phyloP scores from a whole-genome alignment of 2,888 invertebrate species.

The Drosophila merina region DNA sequence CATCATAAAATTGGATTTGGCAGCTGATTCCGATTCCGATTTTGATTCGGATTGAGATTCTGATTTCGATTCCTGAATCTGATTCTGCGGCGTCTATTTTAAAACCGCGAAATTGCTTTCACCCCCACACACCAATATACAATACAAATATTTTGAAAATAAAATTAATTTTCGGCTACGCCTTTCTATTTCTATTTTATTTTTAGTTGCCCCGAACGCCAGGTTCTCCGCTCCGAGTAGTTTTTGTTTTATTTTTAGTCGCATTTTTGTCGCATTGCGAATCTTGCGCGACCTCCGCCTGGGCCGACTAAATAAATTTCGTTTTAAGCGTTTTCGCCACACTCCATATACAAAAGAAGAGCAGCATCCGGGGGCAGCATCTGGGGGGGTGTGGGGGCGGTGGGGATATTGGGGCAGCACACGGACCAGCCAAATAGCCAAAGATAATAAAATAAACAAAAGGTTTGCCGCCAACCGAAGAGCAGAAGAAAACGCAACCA shows the following conservation, averaged over 20 bases:
- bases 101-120: conserved; percentile 58
- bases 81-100: conserved; percentile 66
- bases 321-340: conserved; percentile 80
- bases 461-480: conserved; percentile 67
- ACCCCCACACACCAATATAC: background rate
- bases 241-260: conserved; percentile 68
- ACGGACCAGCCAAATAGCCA: conserved; percentile 69
- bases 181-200: conserved; percentile 54
- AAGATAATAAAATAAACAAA: conserved; percentile 77
- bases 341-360: conserved; percentile 79
- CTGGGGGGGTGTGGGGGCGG: conserved; percentile 2
- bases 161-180: conserved; percentile 63
- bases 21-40: conserved; percentile 67
- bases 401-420: conserved; percentile 20
- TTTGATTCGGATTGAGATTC: conserved; percentile 26
- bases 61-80: conserved; percentile 33
- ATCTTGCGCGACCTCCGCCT: conserved; percentile 55
- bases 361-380: conserved; percentile 21
- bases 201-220: conserved; percentile 19
- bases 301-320: conserved; percentile 81
- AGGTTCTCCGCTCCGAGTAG: conserved; percentile 39
- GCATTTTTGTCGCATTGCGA: conserved; percentile 79
- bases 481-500: conserved; percentile 63
- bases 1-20: conserved; percentile 79
- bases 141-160: conserved; percentile 58